Base-by-base conservation (phyloP, 1,140 invertebrate species). In the Cataglyphis hispanica region DNA sequence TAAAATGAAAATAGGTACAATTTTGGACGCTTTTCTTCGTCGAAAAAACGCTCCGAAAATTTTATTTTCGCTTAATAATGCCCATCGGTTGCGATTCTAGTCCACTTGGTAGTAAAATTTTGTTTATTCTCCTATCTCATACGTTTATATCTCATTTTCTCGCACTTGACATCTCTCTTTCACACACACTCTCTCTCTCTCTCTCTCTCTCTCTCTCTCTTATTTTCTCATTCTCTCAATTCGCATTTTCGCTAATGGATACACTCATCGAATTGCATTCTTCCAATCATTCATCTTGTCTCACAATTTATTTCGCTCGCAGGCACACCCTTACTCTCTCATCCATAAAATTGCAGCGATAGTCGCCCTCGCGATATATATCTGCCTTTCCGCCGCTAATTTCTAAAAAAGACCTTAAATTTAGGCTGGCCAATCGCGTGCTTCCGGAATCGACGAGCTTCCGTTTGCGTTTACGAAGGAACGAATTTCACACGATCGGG, bases 1-100 rank as follows among this genome's bases (percentile, higher is more conserved):
- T 95, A 94, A 95, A 95, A 95, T 94, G 92, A 95, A 95, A 95
- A 95, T 95, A 95, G 94, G 94, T 95, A 95, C 94, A 94, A 95
- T 95, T 95, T 95, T 94, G 94, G 93, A 95, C 93, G 94, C 93
- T 94, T 94, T 94, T 93, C 92, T 93, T 93, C 91, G 89, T 92
- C 92, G 93, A 95, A 95, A 95, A 95, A 94, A 95, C 87, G 93
- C 92, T 94, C 94, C 93, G 93, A 94, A 93, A 94, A 94, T 93
- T 92, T 93, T 85, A 93, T 93, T 93, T 92, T 90, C 89, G 89
- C 89, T 90, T 94, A 93, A 93, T 95, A 95, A 95, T 95, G 94
- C 95, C 95, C 95, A 95, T 95, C 93, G 94, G 94, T 95, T 95
- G 94, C 95, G 93, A 95, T 95, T 95, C 94, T 95, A 95, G 93